phyloP scores from a whole-genome alignment of 2,888 invertebrate species.

The Adelphocoris suturalis region DNA sequence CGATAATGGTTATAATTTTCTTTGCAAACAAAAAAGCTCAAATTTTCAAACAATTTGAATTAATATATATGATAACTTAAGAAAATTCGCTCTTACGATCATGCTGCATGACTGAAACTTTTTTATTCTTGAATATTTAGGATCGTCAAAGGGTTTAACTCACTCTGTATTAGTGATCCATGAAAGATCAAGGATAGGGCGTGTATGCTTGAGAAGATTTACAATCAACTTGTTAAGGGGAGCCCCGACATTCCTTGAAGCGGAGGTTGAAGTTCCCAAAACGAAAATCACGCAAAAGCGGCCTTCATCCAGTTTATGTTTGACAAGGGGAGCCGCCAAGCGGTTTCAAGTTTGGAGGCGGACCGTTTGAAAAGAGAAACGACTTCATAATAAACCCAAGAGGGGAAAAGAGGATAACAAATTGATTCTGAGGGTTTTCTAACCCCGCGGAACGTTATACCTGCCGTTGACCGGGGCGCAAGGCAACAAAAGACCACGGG shows the following conservation, averaged over 20 bases:
- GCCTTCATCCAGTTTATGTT: conserved; percentile 19
- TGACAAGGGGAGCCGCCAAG: conserved; percentile 17
- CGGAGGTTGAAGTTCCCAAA: neutral
- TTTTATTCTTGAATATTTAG: too few species aligned
- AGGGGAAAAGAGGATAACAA: conserved; percentile 65
- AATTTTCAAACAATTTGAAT: too few species aligned
- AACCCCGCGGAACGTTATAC: conserved; percentile 44
- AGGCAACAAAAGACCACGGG: conserved; percentile 47
- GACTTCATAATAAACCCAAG: conserved; percentile 51
- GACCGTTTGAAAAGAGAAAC: conserved; percentile 59
- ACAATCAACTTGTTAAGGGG: neutral
- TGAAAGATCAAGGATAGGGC: neutral
- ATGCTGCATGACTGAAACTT: too few species aligned
- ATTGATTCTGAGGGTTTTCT: conserved; percentile 64
- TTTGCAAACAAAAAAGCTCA: too few species aligned
- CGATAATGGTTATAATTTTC: too few species aligned
- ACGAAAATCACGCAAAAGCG: neutral
- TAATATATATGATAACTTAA: too few species aligned
- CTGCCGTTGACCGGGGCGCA: conserved; percentile 28
- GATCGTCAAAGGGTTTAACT: too few species aligned
- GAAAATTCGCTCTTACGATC: too few species aligned
- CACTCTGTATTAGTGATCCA: too few species aligned
- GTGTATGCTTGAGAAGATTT: neutral
- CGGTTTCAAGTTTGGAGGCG: conserved; percentile 7
- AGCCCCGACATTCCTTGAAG: neutral